Evolutionary conservation across 35 echinoderm and acorn worm genomes (phyloP).

Genomic region (Apostichopus japonicus): DNA sequence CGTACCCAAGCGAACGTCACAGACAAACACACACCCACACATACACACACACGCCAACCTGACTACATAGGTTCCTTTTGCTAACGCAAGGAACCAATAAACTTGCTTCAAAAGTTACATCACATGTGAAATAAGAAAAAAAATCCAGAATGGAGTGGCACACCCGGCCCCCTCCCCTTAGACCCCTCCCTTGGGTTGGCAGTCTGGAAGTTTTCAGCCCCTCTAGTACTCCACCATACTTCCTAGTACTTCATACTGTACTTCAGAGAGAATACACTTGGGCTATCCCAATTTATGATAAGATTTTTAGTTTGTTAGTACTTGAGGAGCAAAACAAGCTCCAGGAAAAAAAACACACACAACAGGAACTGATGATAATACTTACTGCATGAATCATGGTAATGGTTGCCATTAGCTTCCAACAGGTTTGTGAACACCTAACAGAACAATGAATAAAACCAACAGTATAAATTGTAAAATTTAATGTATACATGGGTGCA

Average conservation of each 20-base stretch:
- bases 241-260: conserved; percentile 27
- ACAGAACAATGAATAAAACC: conserved; percentile 27
- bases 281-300: not conserved
- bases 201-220: conserved; percentile 28
- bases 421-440: conserved; percentile 12
- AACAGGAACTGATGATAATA: conserved; percentile 32
- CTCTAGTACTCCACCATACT: conserved; percentile 24
- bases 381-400: not conserved
- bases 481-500: not conserved
- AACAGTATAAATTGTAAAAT: not conserved
- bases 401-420: conserved; percentile 22
- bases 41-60: too few species aligned
- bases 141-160: conserved; percentile 8
- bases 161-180: too few species aligned
- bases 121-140: conserved; percentile 32
- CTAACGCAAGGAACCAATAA: too few species aligned
- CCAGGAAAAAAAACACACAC: conserved; percentile 6
- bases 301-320: conserved; percentile 26
- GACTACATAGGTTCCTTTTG: too few species aligned
- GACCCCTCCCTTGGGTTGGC: too few species aligned
- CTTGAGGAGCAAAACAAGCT: not conserved
- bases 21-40: too few species aligned
- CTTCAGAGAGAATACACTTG: conserved; percentile 15
- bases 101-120: not conserved
- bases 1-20: too few species aligned